A percentile compares a stretch with the other conserved stretches of the same genome.
phyloP scores from a whole-genome alignment of 2,797 vertebrate species.

The Acipenser oxyrinchus region DNA sequence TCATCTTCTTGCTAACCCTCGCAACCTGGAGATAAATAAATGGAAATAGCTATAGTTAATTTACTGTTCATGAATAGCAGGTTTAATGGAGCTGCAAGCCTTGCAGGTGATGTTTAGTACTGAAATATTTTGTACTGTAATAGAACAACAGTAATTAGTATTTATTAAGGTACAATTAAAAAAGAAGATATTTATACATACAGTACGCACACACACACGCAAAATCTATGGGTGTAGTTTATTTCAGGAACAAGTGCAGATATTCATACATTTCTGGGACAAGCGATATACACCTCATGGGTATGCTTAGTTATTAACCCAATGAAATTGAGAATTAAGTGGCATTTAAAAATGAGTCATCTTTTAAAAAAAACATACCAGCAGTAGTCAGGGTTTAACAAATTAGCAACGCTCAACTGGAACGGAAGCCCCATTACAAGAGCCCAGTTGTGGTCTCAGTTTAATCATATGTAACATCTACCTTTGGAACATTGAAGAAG shows the following conservation, averaged over 20 bases:
- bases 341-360: constrained; percentile 56
- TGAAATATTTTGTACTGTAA: no score
- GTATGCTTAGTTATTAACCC: constrained; percentile 49
- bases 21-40: no score
- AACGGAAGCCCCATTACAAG: constrained; percentile 66
- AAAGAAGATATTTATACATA: neutral
- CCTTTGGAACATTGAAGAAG: constrained; percentile 61
- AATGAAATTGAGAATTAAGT: constrained; percentile 43
- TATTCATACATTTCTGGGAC: constrained; percentile 1
- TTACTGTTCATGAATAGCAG: no score
- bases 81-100: no score
- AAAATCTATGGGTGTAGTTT: neutral
- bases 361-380: constrained; percentile 37
- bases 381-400: constrained; percentile 55
- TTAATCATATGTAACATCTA: constrained; percentile 67
- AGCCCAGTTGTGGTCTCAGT: constrained; percentile 58
- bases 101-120: no score
- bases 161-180: no score
- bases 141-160: no score
- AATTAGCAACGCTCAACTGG: constrained; percentile 72
- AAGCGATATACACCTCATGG: neutral
- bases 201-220: constrained; percentile 12
- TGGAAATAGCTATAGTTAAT: no score
- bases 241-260: constrained; percentile 14
- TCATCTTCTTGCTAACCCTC: no score